Evolutionary conservation across 2,113 vertebrate species (phyloP), one percentile per base, ranked within the genome.

Genomic region (Ailuropoda melanoleuca): DNA sequence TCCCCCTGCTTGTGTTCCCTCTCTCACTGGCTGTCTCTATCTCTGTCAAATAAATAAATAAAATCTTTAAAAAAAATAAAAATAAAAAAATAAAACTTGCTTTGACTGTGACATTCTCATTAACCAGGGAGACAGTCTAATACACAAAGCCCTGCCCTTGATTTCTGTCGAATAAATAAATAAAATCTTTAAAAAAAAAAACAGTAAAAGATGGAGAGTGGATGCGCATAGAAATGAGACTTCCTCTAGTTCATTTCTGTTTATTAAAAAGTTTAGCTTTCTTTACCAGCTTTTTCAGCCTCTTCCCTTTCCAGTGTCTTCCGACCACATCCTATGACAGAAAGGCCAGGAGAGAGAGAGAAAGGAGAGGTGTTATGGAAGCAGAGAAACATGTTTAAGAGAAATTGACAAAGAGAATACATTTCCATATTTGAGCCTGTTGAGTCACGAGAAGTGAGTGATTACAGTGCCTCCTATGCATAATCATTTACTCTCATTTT

Each of bases 391-490:
- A 18, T 3, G 3, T 72, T 72, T 43, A 75, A 74, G 84, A 92
- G 26, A 75, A 39, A 26, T 6, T 53, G 37, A 43, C 31, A 10
- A 26, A 39, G 12, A 66, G 50, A 60, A 39, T 39, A 23, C n/a
- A 14, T 34, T 82, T 34, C 62, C 7, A 3, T 66, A 24, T 10
- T 26, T 83, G 84, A 60, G 14, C 64, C 48, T 50, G 18, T 46
- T 43, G 8, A 64, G 9, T 58, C 39, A 15, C 19, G 17, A 29
- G 46, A 64, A 91, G 39, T 83, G 93, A 88, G 50, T 39, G 9
- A 37, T 53, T 23, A 8, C 6, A 31, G 0, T 34, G 26, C 77
- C 4, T 78, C n/a, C 43, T 5, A 7, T n/a, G 1, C 9, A 0
- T 11, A 11, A 46, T 66, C 24, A 2, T 64, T 82, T 84, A 6